A percentile compares a stretch with the other conserved stretches of the same genome.
Evolutionary conservation across 1,140 invertebrate species (phyloP).

Genomic region (silkworm (Bombyx mori)): ASM3026992v2 NC_085125.1:58001-58500

Average conservation of each 20-base stretch:
- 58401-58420: constrained; percentile 2
- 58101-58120: background rate
- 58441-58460: constrained; percentile 16
- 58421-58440: constrained; percentile 23
- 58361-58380: constrained; percentile 1
- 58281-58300: constrained; percentile 14
- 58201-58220: constrained; percentile 13
- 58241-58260: constrained; percentile 12
- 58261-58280: constrained; percentile 25
- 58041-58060: background rate
- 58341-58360: background rate
- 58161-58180: constrained; percentile 19
- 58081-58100: background rate
- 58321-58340: too few relatives aligned
- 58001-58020: background rate
- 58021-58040: background rate
- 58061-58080: background rate
- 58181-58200: constrained; percentile 13
- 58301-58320: too few relatives aligned
- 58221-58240: constrained; percentile 16
- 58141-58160: constrained; percentile 3
- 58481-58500: constrained; percentile 13
- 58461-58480: constrained; percentile 4
- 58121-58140: constrained; percentile 15
- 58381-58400: constrained; percentile 10